Conservation (phyloP, 2,797 vertebrate genomes). For the Hylomyscus alleni region DNA sequence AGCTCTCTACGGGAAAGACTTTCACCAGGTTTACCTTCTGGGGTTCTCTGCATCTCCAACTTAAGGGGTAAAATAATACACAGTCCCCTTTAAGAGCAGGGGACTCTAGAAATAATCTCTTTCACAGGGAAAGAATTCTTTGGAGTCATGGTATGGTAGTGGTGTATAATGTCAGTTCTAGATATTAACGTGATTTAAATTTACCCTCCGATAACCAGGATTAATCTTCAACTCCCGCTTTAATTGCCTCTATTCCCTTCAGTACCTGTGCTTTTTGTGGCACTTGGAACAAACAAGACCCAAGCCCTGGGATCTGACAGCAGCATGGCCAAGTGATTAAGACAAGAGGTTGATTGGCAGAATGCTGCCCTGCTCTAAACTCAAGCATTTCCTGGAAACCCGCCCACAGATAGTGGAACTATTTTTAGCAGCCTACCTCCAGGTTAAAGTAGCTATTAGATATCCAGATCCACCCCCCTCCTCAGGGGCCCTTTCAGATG, state of each 20-base stretch:
- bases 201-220: background rate
- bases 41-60: background rate
- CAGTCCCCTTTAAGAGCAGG: background rate
- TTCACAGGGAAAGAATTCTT: background rate
- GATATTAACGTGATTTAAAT: background rate
- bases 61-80: background rate
- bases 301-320: background rate
- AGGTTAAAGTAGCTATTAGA: slow-evolving; percentile 79
- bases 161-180: background rate
- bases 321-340: background rate
- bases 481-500: slow-evolving; percentile 69
- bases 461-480: slow-evolving; percentile 71
- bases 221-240: background rate
- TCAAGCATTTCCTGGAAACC: slow-evolving; percentile 76
- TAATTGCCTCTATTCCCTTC: slow-evolving; percentile 36
- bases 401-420: slow-evolving; percentile 61
- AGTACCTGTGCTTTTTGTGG: background rate
- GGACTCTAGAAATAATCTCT: background rate
- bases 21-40: background rate
- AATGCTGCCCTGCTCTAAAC: slow-evolving; percentile 28
- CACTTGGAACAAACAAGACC: slow-evolving; percentile 50
- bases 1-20: slow-evolving; percentile 9
- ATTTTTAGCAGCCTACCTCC: slow-evolving; percentile 80
- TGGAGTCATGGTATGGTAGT: background rate
- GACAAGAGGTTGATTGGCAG: slow-evolving; percentile 50